Percentiles rank a stretch among this genome's conserved stretches.
Conservation (phyloP, 2,888 invertebrate genomes). For the Yponomeuta malinellus region DNA sequence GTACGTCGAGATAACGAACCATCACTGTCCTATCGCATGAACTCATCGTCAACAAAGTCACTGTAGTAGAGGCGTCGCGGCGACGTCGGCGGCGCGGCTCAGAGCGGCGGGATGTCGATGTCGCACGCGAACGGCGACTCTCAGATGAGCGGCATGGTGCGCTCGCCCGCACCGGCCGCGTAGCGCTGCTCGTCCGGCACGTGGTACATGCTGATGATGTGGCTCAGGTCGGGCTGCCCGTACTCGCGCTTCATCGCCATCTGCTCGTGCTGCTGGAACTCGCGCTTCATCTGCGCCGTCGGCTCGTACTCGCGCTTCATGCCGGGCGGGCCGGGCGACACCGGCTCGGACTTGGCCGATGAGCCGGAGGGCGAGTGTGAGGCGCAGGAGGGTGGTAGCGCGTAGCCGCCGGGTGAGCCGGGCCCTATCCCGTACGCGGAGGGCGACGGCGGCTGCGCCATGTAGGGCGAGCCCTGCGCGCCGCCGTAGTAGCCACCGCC, state of each 20-base stretch:
- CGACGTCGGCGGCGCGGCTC: constrained; percentile 75
- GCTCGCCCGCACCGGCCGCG: constrained; percentile 73
- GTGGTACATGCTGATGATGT: constrained; percentile 81
- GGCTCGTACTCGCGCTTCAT: constrained; percentile 70
- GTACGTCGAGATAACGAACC: constrained; percentile 62
- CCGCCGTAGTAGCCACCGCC: constrained; percentile 84
- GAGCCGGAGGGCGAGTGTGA: constrained; percentile 91
- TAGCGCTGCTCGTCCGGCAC: constrained; percentile 79
- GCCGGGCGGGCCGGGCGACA: constrained; percentile 83
- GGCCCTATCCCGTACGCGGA: constrained; percentile 79
- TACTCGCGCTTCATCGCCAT: constrained; percentile 83
- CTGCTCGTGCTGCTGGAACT: constrained; percentile 71
- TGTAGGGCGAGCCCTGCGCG: constrained; percentile 85
- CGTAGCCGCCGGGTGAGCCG: constrained; percentile 79
- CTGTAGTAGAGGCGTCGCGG: constrained; percentile 30
- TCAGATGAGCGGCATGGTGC: constrained; percentile 79
- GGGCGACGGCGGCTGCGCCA: constrained; percentile 82
- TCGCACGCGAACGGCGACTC: constrained; percentile 80
- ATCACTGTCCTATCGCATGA: constrained; percentile 61
- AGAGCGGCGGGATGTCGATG: constrained; percentile 79
- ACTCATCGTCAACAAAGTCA: constrained; percentile 55
- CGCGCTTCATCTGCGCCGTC: constrained; percentile 63
- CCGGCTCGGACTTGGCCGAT: constrained; percentile 92
- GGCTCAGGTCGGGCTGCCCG: constrained; percentile 77
- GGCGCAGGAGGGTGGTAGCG: constrained; percentile 80